These are phyloP conservation scores for Drosophila subpulchrella DNA, from an alignment of 1,140 invertebrate species.

Conservation along the genomic window DNA sequence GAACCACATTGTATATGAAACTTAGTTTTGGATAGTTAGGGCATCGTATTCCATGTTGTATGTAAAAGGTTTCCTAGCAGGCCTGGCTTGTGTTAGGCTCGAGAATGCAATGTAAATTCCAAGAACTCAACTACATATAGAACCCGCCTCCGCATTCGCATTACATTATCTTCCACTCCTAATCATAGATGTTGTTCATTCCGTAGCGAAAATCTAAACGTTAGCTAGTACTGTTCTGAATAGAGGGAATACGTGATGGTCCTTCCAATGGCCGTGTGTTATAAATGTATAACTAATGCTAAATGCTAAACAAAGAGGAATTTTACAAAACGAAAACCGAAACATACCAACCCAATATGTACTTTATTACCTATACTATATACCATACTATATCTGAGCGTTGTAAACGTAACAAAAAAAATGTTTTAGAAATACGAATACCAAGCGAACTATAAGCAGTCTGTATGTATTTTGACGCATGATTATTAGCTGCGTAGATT, in stretches of 20 bases:
- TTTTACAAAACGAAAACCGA: conserved; percentile 63
- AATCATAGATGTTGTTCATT: conserved; percentile 71
- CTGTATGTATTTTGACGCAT: conserved; percentile 31
- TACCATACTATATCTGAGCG: conserved; percentile 49
- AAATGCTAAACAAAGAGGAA: conserved; percentile 36
- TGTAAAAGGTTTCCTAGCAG: conserved; percentile 63
- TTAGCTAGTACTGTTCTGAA: conserved; percentile 56
- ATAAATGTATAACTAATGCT: conserved; percentile 54
- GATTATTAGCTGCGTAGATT: conserved; percentile 39
- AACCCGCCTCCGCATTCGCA: conserved; percentile 30
- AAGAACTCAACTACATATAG: conserved; percentile 29
- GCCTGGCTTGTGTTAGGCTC: conserved; percentile 43
- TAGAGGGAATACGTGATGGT: conserved; percentile 68
- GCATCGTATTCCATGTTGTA: conserved; percentile 33
- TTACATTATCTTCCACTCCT: conserved; percentile 43
- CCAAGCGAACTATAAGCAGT: conserved; percentile 16
- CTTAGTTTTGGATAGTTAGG: conserved; percentile 47
- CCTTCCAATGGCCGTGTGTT: conserved; percentile 67
- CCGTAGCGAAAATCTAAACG: conserved; percentile 49
- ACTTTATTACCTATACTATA: conserved; percentile 61
- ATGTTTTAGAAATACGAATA: conserved; percentile 54
- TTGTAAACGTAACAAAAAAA: conserved; percentile 55
- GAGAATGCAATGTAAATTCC: conserved; percentile 43
- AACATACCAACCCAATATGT: conserved; percentile 64
- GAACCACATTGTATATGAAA: conserved; percentile 41